Evolutionary conservation across 2,888 invertebrate species (phyloP).

Genomic region (Trichacis sp.): DNA sequence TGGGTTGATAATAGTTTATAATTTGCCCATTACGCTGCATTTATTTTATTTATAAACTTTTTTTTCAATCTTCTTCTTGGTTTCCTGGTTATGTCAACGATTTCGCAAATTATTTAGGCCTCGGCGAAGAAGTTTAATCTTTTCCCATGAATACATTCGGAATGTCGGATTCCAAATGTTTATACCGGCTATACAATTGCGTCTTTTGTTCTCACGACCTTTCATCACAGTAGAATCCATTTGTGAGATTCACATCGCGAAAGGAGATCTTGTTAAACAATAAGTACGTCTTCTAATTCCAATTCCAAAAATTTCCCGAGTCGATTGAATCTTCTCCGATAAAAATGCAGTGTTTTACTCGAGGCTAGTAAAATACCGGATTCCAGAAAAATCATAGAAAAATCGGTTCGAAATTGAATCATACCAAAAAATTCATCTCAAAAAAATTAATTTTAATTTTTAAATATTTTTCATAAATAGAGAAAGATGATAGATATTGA

Average conservation of each 20-base stretch:
- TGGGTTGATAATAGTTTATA: constrained; percentile 20
- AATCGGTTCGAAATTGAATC: too few species aligned
- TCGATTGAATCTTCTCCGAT: too few species aligned
- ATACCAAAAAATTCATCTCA: too few species aligned
- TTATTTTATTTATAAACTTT: not conserved
- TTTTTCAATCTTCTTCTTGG: constrained; percentile 19
- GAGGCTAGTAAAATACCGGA: too few species aligned
- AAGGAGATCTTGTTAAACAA: not conserved
- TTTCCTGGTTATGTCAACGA: constrained; percentile 30
- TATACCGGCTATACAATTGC: constrained; percentile 43
- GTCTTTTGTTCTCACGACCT: constrained; percentile 54
- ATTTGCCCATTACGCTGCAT: constrained; percentile 19
- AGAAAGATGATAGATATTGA: too few species aligned
- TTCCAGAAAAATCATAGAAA: too few species aligned
- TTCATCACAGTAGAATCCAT: constrained; percentile 44
- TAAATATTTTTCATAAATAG: too few species aligned
- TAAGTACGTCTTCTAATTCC: not conserved
- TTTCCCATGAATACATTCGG: constrained; percentile 42
- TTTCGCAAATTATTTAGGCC: constrained; percentile 7
- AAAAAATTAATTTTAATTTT: too few species aligned
- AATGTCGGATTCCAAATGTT: constrained; percentile 25
- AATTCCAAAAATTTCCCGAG: not conserved
- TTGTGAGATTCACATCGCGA: constrained; percentile 19
- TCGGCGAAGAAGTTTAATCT: constrained; percentile 27
- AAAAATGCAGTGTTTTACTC: too few species aligned